phyloP scores from a whole-genome alignment of 92 coral and sea anemone species.

The Bergia sp. region DNA sequence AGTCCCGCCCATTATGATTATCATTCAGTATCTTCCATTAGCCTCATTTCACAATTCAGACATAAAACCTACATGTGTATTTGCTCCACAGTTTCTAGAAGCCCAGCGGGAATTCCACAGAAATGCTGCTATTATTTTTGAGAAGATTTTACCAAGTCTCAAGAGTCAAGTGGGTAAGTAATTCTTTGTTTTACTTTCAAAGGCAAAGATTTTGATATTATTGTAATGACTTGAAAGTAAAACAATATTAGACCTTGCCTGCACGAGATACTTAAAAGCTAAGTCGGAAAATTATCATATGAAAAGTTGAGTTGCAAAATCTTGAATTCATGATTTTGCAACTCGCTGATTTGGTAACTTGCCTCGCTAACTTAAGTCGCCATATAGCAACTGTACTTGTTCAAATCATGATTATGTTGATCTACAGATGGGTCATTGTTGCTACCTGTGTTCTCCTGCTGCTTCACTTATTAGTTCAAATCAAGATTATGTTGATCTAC shows the following conservation, averaged over 20 bases:
- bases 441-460: too few species aligned
- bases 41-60: neutral
- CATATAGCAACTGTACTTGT: too few species aligned
- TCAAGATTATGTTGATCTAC: too few species aligned
- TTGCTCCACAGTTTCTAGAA: constrained; percentile 62
- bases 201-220: neutral
- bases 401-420: too few species aligned
- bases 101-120: constrained; percentile 94
- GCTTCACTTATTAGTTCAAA: neutral
- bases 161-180: constrained; percentile 80
- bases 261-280: too few species aligned
- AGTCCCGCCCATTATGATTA: neutral
- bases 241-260: neutral
- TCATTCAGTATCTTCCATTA: neutral
- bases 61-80: neutral
- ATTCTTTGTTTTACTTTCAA: neutral
- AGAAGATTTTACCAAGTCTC: constrained; percentile 73
- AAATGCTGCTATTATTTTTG: constrained; percentile 71
- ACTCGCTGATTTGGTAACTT: too few species aligned
- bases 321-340: too few species aligned
- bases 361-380: too few species aligned
- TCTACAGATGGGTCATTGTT: too few species aligned
- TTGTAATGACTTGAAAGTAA: neutral
- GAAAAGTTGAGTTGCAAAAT: too few species aligned
- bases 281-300: too few species aligned